phyloP scores from a whole-genome alignment of 2,888 invertebrate genomes.

The Chaitophorus viminalis region DNA sequence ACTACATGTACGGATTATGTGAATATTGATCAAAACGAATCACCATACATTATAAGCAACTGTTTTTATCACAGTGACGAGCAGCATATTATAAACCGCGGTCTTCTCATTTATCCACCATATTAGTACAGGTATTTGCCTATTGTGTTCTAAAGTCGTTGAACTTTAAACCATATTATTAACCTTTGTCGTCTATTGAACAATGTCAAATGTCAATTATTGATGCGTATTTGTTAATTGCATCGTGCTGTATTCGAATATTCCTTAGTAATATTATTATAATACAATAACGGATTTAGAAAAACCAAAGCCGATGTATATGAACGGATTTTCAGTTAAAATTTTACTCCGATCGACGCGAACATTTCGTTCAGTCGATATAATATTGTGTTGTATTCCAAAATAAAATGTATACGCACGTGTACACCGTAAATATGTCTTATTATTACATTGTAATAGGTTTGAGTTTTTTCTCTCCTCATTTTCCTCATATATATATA shows the following conservation, averaged over 20 bases:
- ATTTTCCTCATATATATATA: not conserved
- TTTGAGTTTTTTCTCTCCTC: not conserved
- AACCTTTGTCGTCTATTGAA: not conserved
- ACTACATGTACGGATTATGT: too few relatives aligned
- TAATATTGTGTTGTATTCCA: not conserved
- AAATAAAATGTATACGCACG: not conserved
- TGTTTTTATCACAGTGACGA: too few relatives aligned
- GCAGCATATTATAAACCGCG: not conserved
- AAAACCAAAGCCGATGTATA: not conserved
- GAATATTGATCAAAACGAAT: too few relatives aligned
- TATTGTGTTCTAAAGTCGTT: not conserved
- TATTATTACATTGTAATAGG: too few relatives aligned
- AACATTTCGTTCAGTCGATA: not conserved
- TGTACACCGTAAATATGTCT: not conserved
- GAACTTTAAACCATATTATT: constrained; percentile 11
- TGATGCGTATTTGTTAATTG: not conserved
- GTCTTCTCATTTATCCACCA: too few relatives aligned
- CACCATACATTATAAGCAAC: too few relatives aligned
- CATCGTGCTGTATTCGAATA: too few relatives aligned
- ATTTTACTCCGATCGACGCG: not conserved
- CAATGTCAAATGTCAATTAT: constrained; percentile 43
- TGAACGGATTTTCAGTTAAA: not conserved
- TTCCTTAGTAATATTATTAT: too few relatives aligned
- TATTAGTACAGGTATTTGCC: too few relatives aligned
- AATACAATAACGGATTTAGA: not conserved